Percentiles rank a stretch among this genome's conserved stretches.
These are phyloP conservation scores for Pterocles gutturalis DNA, from an alignment of 2,113 vertebrate genomes.

Conservation along the genomic window DNA sequence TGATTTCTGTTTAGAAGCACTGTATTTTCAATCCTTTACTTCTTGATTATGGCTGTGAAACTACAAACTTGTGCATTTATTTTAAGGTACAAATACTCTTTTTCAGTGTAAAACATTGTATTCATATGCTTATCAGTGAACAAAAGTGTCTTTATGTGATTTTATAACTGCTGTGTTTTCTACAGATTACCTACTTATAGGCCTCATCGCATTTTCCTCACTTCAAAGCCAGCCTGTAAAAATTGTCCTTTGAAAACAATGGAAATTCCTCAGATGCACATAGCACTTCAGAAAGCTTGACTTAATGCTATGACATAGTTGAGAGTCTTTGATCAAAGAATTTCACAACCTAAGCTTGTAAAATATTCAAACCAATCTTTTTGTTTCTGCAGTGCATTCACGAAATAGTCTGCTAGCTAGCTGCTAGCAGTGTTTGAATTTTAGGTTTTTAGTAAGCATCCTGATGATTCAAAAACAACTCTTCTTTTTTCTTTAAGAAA, in stretches of 20 bases:
- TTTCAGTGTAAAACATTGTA: background rate
- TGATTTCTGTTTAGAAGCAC: background rate
- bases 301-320: background rate
- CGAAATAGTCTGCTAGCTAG: background rate
- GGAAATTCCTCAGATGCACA: constrained; percentile 25
- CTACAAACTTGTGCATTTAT: background rate
- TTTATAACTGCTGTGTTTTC: constrained; percentile 17
- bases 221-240: constrained; percentile 48
- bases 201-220: background rate
- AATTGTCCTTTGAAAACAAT: constrained; percentile 62
- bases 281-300: constrained; percentile 26
- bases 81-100: background rate
- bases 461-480: background rate
- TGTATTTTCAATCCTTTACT: background rate
- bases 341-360: background rate
- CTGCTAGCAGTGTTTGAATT: background rate
- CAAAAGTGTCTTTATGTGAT: constrained; percentile 18
- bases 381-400: background rate
- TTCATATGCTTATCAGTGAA: background rate
- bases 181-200: constrained; percentile 32
- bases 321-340: constrained; percentile 49
- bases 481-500: background rate
- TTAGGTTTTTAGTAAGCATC: background rate
- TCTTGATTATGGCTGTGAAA: background rate
- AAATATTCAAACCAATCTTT: constrained; percentile 33